Base-by-base conservation (phyloP, 2,888 invertebrate genomes). In the Athalia cordata region DNA sequence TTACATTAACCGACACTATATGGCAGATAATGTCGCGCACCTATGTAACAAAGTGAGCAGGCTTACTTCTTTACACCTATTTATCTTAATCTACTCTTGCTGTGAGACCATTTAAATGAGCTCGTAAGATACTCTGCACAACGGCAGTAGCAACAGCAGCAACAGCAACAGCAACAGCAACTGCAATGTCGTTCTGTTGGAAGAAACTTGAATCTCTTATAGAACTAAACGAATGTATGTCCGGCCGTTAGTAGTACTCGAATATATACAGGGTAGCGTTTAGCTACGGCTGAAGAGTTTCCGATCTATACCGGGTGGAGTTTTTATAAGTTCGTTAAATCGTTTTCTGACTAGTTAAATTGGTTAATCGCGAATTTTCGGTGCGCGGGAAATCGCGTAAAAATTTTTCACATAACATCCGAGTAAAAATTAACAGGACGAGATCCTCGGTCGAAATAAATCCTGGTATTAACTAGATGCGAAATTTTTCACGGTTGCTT, bases 31-130 rank as follows among this genome's bases (percentile, higher is more conserved):
- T 47, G 72, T 72, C 72, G 45, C 59, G 59, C 45, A 72, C 52
- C 45, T 59, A 29, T 29, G 29, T 55, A 64, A 50, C 75, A 64
- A 75, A 61, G 75, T 64, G 75, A 75, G 45, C 75, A 64, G 75
- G 50, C 75, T 75, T 75, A 61, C 75, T 75, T 49, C 81, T 85
- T 85, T 83, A 79, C 84, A 83, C 84, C 82, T 83, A 85, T 84
- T 85, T 85, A 85, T 84, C 84, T 82, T 79, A 81, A 82, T 82
- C 83, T 85, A 11, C n/a, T 72, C 7, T 4, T 7, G 62, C 66
- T 6, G 66, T 75, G 62, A 49, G 59, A 11, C 62, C 75, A 75
- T 75, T 75, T 75, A 75, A 75, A 75, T 75, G 75, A 75, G 59
- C 62, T 29, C 75, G 64, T 49, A 62, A 75, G 61, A 52, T 62